Percentiles rank a stretch among this genome's conserved stretches.
Evolutionary conservation across 1,140 invertebrate genomes (phyloP).

Genomic region (Ips nitidus): DNA sequence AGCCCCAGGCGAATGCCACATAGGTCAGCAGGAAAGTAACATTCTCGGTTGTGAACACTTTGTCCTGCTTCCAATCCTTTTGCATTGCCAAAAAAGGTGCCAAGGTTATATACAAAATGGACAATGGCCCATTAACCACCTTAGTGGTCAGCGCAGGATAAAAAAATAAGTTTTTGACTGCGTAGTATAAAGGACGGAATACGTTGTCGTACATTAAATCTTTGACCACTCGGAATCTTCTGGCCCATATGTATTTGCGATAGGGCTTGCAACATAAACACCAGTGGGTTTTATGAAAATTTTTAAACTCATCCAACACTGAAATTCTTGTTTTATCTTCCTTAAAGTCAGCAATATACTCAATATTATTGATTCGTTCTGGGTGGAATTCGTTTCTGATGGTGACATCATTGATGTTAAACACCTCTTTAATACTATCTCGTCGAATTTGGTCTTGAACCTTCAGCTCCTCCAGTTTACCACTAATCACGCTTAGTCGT

Average conservation of each 20-base stretch:
- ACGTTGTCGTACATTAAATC: conserved; percentile 37
- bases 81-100: conserved; percentile 35
- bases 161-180: conserved; percentile 37
- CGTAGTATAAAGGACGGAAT: conserved; percentile 30
- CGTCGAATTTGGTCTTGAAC: conserved; percentile 21
- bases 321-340: conserved; percentile 18
- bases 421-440: conserved; percentile 23
- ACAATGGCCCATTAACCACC: conserved; percentile 26
- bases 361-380: conserved; percentile 30
- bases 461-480: conserved; percentile 40
- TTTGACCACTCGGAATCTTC: conserved; percentile 28
- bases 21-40: conserved; percentile 41
- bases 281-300: conserved; percentile 7
- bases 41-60: conserved; percentile 30
- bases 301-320: conserved; percentile 33
- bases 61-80: conserved; percentile 26
- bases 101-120: conserved; percentile 33
- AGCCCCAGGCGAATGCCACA: conserved; percentile 43
- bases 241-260: conserved; percentile 38
- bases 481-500: conserved; percentile 41
- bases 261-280: conserved; percentile 35
- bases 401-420: conserved; percentile 22
- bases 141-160: conserved; percentile 41
- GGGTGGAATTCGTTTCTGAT: conserved; percentile 22
- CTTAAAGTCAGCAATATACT: conserved; percentile 33